Percentiles rank a stretch among this genome's conserved stretches.
phyloP scores from a whole-genome alignment of 1,140 invertebrate species.

The Homarus americanus region DNA sequence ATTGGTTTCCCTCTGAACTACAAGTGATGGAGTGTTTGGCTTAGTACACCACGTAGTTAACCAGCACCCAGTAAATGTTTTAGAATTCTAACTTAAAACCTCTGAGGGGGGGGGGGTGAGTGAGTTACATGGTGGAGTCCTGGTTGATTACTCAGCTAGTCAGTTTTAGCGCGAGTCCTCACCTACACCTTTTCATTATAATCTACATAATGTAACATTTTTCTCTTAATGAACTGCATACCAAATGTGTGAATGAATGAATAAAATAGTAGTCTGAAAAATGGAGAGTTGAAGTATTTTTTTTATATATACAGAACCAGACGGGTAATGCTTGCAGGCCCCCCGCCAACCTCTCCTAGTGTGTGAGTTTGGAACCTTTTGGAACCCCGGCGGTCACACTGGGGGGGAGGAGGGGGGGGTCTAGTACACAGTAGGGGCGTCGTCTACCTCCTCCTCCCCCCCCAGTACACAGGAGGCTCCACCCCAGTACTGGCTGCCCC shows the following conservation, averaged over 20 bases:
- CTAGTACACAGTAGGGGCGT: too few relatives aligned
- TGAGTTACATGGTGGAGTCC: not conserved
- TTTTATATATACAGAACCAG: not conserved
- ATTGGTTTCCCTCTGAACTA: too few relatives aligned
- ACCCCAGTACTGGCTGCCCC: too few relatives aligned
- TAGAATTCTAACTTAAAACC: not conserved
- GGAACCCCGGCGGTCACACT: not conserved
- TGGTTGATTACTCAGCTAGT: not conserved
- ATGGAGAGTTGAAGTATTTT: not conserved
- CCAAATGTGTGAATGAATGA: conserved; percentile 8
- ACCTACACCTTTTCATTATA: not conserved
- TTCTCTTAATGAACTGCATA: not conserved
- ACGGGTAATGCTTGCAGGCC: not conserved
- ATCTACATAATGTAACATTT: not conserved
- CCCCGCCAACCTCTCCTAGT: not conserved
- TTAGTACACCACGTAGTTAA: too few relatives aligned
- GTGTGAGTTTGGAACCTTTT: not conserved
- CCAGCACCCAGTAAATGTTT: not conserved
- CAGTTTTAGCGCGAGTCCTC: not conserved
- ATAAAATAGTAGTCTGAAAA: not conserved
- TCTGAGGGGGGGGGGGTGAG: not conserved
- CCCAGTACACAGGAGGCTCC: too few relatives aligned
- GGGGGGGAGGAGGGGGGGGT: too few relatives aligned
- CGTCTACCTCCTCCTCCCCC: too few relatives aligned
- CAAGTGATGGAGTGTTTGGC: too few relatives aligned